These are phyloP conservation scores for Typhlichthys subterraneus DNA, from an alignment of 2,797 vertebrate species.

Conservation along the genomic window DNA sequence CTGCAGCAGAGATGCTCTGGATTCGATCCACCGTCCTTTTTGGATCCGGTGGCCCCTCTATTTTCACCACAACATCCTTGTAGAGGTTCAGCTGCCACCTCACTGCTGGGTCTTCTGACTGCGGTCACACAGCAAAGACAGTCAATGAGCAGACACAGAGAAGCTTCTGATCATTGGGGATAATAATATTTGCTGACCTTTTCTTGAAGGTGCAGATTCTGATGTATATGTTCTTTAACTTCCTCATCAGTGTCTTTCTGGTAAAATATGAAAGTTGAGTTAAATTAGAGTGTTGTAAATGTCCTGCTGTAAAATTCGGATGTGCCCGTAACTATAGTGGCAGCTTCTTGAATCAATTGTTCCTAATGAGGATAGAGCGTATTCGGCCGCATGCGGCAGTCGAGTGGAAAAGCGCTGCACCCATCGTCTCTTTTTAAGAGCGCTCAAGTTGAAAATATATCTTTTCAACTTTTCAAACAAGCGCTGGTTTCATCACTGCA, in stretches of 20 bases:
- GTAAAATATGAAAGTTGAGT: slow-evolving; percentile 35
- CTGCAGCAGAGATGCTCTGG: slow-evolving; percentile 97
- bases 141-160: background rate
- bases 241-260: slow-evolving; percentile 98
- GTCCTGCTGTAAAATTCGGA: no score
- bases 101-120: slow-evolving; percentile 97
- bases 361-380: no score
- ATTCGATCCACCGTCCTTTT: slow-evolving; percentile 90
- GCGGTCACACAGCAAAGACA: slow-evolving; percentile 1
- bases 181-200: slow-evolving; percentile 79
- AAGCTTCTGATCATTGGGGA: background rate
- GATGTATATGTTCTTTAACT: slow-evolving; percentile 92
- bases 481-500: no score
- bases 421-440: no score
- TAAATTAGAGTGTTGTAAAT: background rate
- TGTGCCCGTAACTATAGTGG: no score
- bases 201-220: slow-evolving; percentile 93
- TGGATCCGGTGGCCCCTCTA: slow-evolving; percentile 85
- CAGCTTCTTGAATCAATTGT: no score
- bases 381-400: no score
- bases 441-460: no score
- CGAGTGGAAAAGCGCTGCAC: no score
- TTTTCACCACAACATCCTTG: slow-evolving; percentile 87
- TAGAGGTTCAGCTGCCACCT: slow-evolving; percentile 98
- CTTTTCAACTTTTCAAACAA: no score